Percentiles rank a stretch among this genome's conserved stretches.
Evolutionary conservation across 2,113 vertebrate species (phyloP).

Genomic region (Verasper variegatus): DNA sequence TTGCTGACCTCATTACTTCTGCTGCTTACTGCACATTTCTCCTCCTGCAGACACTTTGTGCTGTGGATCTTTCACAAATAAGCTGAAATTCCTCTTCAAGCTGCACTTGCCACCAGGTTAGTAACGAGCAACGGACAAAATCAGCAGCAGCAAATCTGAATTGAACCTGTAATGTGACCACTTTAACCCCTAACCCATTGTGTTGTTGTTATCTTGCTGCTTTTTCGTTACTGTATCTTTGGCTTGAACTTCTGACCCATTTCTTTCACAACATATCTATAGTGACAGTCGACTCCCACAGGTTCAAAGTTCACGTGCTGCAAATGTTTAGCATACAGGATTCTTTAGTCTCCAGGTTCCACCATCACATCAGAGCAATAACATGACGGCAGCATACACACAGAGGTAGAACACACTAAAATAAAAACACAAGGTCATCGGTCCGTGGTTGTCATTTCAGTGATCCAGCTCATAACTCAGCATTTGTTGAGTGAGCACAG

Average conservation of each 20-base stretch:
- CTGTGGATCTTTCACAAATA: slow-evolving; percentile 93
- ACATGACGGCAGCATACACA: not conserved
- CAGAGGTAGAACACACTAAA: slow-evolving; percentile 3
- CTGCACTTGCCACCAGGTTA: slow-evolving; percentile 95
- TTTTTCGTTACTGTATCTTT: not conserved
- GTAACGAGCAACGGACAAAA: slow-evolving; percentile 32
- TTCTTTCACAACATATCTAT: slow-evolving; percentile 4
- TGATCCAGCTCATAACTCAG: slow-evolving; percentile 32
- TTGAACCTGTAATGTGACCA: not conserved
- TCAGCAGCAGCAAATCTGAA: not conserved
- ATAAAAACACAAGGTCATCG: slow-evolving; percentile 19
- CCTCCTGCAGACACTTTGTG: slow-evolving; percentile 88
- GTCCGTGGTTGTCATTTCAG: slow-evolving; percentile 38
- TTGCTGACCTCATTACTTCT: not conserved
- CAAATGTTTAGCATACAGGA: slow-evolving; percentile 24
- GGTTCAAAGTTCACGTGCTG: slow-evolving; percentile 38
- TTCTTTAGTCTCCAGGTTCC: not conserved
- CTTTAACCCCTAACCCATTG: not conserved
- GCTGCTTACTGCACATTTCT: slow-evolving; percentile 19
- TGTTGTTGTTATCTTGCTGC: slow-evolving; percentile 6
- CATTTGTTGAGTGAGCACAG: slow-evolving; percentile 6
- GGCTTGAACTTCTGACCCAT: slow-evolving; percentile 29
- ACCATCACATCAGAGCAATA: not conserved
- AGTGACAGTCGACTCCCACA: not conserved
- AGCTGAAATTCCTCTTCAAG: slow-evolving; percentile 97